Evolutionary conservation across 2,113 vertebrate species (phyloP).

Genomic region (Notarius lentiginosus): DNA sequence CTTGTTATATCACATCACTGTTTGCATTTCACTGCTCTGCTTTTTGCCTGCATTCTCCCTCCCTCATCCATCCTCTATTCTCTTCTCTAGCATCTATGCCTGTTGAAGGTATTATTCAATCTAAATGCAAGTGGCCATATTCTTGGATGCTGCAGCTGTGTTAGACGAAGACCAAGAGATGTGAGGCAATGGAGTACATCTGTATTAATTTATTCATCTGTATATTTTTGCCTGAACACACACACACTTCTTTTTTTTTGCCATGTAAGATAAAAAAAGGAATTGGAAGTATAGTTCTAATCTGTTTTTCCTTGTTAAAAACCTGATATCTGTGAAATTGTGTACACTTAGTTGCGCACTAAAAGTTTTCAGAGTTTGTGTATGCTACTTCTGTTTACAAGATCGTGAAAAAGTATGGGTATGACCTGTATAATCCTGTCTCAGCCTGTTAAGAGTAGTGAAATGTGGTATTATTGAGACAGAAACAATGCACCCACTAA

Average conservation of each 20-base stretch:
- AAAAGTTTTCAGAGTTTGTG: not conserved
- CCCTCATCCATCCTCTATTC: slow-evolving; percentile 11
- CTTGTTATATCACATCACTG: slow-evolving; percentile 33
- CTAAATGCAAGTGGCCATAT: slow-evolving; percentile 56
- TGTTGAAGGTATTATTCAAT: slow-evolving; percentile 53
- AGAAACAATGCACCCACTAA: not conserved
- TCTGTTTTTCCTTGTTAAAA: not conserved
- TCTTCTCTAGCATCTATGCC: slow-evolving; percentile 27
- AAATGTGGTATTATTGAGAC: not conserved
- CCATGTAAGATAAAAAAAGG: too few relatives aligned
- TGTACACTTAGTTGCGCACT: not conserved
- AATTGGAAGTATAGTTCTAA: not conserved
- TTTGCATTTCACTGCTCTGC: slow-evolving; percentile 25
- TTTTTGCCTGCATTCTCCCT: not conserved
- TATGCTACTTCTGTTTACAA: not conserved
- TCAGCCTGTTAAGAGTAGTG: not conserved
- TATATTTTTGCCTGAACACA: not conserved
- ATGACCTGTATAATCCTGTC: not conserved
- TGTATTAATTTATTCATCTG: slow-evolving; percentile 48
- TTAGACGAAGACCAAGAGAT: slow-evolving; percentile 29
- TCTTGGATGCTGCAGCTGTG: slow-evolving; percentile 3
- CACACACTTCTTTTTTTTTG: too few relatives aligned
- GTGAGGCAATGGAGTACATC: slow-evolving; percentile 11
- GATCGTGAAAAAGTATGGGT: not conserved
- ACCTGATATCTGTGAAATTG: not conserved